These are phyloP conservation scores for Styela clava DNA, from an alignment of 23 tunicate genomes.

Conservation along the genomic window DNA sequence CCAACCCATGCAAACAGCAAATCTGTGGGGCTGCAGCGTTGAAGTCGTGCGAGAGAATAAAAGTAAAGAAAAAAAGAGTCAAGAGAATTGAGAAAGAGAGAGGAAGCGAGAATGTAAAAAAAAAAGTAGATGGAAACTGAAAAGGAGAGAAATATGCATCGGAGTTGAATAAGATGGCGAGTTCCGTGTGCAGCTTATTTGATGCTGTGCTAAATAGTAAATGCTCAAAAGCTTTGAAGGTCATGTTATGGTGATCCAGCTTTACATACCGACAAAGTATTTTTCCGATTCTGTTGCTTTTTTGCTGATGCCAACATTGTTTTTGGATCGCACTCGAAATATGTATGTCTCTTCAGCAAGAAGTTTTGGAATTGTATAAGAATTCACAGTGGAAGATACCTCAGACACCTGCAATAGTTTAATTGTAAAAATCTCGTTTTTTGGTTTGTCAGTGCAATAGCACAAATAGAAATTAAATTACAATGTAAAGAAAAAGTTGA, in stretches of 20 bases:
- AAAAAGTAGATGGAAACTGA: not conserved
- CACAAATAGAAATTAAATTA: too few relatives aligned
- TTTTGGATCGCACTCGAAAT: not conserved
- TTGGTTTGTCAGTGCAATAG: not conserved
- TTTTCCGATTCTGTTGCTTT: not conserved
- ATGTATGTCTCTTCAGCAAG: not conserved
- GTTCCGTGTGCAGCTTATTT: too few relatives aligned
- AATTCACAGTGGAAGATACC: not conserved
- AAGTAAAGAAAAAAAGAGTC: not conserved
- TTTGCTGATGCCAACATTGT: not conserved
- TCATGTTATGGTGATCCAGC: too few relatives aligned
- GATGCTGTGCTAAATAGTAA: too few relatives aligned
- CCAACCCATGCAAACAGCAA: constrained; percentile 28
- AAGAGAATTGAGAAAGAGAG: too few relatives aligned
- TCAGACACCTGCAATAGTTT: not conserved
- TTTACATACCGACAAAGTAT: not conserved
- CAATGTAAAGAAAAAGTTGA: too few relatives aligned
- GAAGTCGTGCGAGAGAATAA: not conserved
- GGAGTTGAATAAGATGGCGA: too few relatives aligned
- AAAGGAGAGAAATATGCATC: too few relatives aligned
- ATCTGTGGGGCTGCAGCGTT: constrained; percentile 16
- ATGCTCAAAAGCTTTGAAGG: too few relatives aligned
- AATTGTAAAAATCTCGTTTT: constrained; percentile 1
- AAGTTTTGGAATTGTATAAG: not conserved
- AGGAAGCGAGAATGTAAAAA: not conserved